These are phyloP conservation scores for Paedocypris micromegethes DNA, from an alignment of 2,797 vertebrate species.

Conservation along the genomic window DNA sequence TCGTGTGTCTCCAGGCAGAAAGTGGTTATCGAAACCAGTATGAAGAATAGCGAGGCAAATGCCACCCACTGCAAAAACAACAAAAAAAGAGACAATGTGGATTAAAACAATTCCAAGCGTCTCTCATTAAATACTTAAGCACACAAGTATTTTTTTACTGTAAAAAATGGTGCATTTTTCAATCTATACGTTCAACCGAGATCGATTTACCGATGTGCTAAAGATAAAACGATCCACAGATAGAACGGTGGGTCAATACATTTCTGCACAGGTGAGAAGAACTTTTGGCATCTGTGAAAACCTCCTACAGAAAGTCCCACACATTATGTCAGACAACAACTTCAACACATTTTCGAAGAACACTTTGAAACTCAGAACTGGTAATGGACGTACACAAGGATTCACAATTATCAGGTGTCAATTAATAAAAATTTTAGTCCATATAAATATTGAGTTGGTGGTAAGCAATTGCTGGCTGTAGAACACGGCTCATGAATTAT, in stretches of 20 bases:
- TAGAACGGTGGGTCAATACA: neutral
- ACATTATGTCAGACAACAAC: conserved; percentile 32
- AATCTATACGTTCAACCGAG: too few species aligned
- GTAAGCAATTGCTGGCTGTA: too few species aligned
- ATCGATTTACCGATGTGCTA: too few species aligned
- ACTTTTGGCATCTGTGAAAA: conserved; percentile 25
- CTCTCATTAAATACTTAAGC: too few species aligned
- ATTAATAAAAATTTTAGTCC: too few species aligned
- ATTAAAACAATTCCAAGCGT: neutral
- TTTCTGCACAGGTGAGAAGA: conserved; percentile 40
- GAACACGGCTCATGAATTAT: too few species aligned
- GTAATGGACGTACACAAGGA: conserved; percentile 10
- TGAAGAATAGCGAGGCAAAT: conserved; percentile 88
- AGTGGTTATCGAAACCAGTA: conserved; percentile 86
- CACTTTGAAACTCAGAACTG: conserved; percentile 30
- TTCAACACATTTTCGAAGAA: conserved; percentile 25
- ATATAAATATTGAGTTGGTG: too few species aligned
- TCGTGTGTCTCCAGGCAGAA: conserved; percentile 88
- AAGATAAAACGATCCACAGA: too few species aligned
- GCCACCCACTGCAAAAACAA: conserved; percentile 74
- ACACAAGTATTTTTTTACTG: neutral
- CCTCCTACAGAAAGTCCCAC: conserved; percentile 42
- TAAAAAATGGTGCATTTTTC: neutral
- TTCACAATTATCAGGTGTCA: too few species aligned
- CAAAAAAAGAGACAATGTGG: conserved; percentile 8